Conservation (phyloP, 2,888 invertebrate genomes). For the Acleris emargana region DNA sequence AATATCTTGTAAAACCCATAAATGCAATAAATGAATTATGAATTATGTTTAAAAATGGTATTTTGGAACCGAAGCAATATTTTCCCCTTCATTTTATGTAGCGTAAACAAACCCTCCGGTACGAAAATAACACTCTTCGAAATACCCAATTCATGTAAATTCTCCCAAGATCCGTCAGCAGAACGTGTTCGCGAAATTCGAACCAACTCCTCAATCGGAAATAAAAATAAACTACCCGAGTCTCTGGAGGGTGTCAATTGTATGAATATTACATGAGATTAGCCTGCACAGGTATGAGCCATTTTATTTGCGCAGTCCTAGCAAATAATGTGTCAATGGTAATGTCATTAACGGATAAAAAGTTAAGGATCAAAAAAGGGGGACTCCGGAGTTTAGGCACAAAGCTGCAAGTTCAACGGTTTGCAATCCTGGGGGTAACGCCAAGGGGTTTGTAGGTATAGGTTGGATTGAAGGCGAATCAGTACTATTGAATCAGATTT, state of each 20-base stretch:
- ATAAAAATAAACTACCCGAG: slow-evolving; percentile 23
- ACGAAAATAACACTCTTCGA: not conserved
- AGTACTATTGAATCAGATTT: too few species aligned
- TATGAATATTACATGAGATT: slow-evolving; percentile 57
- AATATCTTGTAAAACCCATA: too few species aligned
- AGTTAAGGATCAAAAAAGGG: too few species aligned
- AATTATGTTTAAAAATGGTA: too few species aligned
- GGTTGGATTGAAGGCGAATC: too few species aligned
- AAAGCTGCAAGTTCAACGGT: too few species aligned
- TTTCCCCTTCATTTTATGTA: not conserved
- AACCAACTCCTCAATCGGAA: slow-evolving; percentile 24
- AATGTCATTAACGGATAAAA: slow-evolving; percentile 4
- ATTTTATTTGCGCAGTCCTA: slow-evolving; percentile 35
- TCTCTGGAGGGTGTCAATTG: slow-evolving; percentile 43
- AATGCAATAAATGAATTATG: too few species aligned
- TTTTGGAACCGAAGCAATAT: too few species aligned
- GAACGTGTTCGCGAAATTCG: not conserved
- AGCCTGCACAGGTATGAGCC: slow-evolving; percentile 42
- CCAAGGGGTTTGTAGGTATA: too few species aligned
- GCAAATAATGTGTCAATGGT: slow-evolving; percentile 30
- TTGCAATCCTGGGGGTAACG: too few species aligned
- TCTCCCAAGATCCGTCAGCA: slow-evolving; percentile 3
- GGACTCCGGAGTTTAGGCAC: too few species aligned
- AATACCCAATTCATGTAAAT: not conserved
- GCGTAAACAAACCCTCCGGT: too few species aligned